Base-by-base conservation (phyloP, 64 coral and sea anemone species). In the Dendronephthya gigantea region DNA sequence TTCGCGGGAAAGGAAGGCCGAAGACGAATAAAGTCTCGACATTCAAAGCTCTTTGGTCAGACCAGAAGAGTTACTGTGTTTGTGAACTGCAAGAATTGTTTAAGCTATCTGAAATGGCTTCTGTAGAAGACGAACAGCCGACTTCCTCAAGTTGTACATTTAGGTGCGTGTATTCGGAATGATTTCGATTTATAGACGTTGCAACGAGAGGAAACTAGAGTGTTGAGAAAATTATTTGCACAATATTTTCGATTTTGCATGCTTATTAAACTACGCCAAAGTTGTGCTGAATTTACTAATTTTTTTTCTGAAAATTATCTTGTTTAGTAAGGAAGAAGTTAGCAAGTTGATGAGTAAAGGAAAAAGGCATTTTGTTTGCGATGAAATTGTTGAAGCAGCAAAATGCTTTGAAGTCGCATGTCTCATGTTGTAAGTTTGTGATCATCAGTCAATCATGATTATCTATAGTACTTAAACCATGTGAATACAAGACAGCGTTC, bases 341-440 rank as follows among this genome's bases (percentile, higher is more conserved):
- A 79, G 36, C 72, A 79, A 79, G 22, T 33, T 79, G 31, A 79
- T 79, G 72, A 79, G 72, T 35, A 29, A 79, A 79, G 72, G 72
- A 8, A 79, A 79, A 39, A 29, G 72, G 17, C 72, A 79, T 79
- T 79, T 79, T 35, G 32, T 79, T 8, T 34, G 72, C 22, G 36
- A 79, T 79, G 72, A 79, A 35, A 79, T 79, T 33, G 9, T 79
- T 79, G 72, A 79, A 79, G 72, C 72, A 79, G 32, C 17, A 22
- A 79, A 79, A 79, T 79, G 72, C 32, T 79, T 79, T 39, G 32
- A 79, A 39, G 32, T 16, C 9, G 72, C 72, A 28, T 79, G 72
- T 39, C 32, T 34, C 37, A 79, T 79, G 72, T 29, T 79, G 72
- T 79, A 35, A 79, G 72, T 79, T 33, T 12, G 25, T 25, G 2